A percentile compares a stretch with the other conserved stretches of the same genome.
Conservation (phyloP, 2,888 invertebrate genomes). For the Ectemnius cavifrons region DNA sequence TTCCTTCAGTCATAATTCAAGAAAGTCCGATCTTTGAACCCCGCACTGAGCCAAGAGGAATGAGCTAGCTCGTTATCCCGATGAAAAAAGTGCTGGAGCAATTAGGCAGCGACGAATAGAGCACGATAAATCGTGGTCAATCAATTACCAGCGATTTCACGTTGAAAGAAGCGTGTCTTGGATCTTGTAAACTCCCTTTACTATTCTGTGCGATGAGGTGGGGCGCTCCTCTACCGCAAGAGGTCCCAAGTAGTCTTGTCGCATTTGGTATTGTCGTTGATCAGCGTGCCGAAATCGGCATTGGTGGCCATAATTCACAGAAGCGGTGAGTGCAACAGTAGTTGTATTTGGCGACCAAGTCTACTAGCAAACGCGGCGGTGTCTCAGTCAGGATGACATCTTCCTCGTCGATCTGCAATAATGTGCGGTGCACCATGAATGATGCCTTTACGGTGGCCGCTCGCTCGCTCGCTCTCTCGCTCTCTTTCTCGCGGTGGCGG, state of each 20-base stretch:
- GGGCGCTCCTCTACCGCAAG: neutral
- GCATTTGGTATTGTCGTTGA: slow-evolving; percentile 5
- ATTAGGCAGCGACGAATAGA: slow-evolving; percentile 18
- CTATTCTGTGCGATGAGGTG: neutral
- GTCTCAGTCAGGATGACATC: slow-evolving; percentile 43
- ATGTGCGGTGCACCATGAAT: slow-evolving; percentile 71
- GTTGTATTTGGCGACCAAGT: slow-evolving; percentile 1
- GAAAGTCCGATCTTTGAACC: slow-evolving; percentile 1
- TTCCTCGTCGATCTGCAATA: slow-evolving; percentile 67
- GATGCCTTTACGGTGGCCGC: slow-evolving; percentile 71
- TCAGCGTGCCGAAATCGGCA: neutral
- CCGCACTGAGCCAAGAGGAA: neutral
- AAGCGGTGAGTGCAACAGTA: slow-evolving; percentile 14
- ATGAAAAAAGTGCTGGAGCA: slow-evolving; percentile 12
- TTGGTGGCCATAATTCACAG: slow-evolving; percentile 32
- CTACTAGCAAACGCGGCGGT: slow-evolving; percentile 4
- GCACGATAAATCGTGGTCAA: slow-evolving; percentile 26
- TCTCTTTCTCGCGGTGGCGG: slow-evolving; percentile 20
- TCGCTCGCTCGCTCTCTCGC: slow-evolving; percentile 37
- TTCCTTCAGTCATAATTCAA: no score
- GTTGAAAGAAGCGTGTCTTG: neutral
- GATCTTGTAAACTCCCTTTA: neutral
- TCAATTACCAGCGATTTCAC: slow-evolving; percentile 27
- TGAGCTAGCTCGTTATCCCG: slow-evolving; percentile 6
- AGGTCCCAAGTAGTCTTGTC: neutral